phyloP scores from a whole-genome alignment of 2,797 vertebrate genomes.

The Psittacula echo region DNA sequence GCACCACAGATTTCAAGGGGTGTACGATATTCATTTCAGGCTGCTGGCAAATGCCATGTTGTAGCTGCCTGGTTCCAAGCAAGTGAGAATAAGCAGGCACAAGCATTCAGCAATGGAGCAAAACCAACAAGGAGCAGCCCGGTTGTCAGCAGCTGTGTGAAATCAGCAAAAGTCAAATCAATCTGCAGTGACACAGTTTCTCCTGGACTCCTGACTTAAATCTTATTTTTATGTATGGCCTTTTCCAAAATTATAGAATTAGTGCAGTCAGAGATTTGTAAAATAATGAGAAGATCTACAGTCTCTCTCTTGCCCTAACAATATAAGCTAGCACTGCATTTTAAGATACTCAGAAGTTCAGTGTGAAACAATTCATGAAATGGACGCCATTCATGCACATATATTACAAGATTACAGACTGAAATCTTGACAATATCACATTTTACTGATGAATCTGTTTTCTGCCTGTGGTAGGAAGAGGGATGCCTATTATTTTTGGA shows the following conservation, averaged over 20 bases:
- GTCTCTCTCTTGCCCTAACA: neutral
- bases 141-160: constrained; percentile 54
- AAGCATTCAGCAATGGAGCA: constrained; percentile 12
- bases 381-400: constrained; percentile 9
- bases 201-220: constrained; percentile 3
- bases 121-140: constrained; percentile 10
- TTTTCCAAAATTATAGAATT: constrained; percentile 28
- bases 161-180: constrained; percentile 72
- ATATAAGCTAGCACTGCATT: neutral
- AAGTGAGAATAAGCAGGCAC: constrained; percentile 62
- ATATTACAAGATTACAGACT: constrained; percentile 55
- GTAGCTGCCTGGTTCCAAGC: constrained; percentile 61
- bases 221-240: neutral
- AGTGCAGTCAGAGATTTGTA: neutral
- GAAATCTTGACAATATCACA: constrained; percentile 50
- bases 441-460: constrained; percentile 60
- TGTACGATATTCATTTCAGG: neutral
- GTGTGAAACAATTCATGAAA: constrained; percentile 19
- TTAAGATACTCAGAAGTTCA: neutral
- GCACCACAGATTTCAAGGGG: neutral
- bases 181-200: constrained; percentile 39
- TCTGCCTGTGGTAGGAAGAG: constrained; percentile 52
- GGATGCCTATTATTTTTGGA: constrained; percentile 71
- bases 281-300: constrained; percentile 39
- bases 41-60: constrained; percentile 40